phyloP scores from a whole-genome alignment of 2,797 vertebrate genomes.

The Chaenodraco wilsoni region DNA sequence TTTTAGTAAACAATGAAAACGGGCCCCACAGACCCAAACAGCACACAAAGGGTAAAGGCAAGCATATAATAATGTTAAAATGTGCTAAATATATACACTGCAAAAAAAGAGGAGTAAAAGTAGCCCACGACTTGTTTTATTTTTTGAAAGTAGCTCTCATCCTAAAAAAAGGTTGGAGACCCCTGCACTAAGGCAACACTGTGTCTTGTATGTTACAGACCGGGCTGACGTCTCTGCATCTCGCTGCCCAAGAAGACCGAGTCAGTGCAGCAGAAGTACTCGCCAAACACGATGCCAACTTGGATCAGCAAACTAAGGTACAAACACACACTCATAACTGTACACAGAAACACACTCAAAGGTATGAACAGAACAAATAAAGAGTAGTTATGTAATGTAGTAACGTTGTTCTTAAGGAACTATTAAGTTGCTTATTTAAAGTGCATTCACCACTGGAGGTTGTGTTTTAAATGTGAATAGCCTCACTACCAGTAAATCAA shows the following conservation, averaged over 20 bases:
- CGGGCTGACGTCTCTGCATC: conserved; percentile 92
- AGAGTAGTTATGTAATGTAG: background rate
- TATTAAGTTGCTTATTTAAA: background rate
- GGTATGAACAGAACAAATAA: background rate
- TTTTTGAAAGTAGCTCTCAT: no score
- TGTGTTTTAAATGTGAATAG: background rate
- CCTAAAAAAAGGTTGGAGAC: no score
- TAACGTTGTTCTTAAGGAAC: background rate
- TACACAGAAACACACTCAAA: conserved; percentile 3
- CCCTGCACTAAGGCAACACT: background rate
- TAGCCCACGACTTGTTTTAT: no score
- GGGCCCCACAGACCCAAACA: background rate
- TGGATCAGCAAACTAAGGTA: conserved; percentile 97
- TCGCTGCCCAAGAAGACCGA: conserved; percentile 95
- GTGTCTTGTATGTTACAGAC: conserved; percentile 79
- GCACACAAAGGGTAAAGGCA: no score
- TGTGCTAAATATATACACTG: no score
- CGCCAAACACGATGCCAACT: conserved; percentile 88
- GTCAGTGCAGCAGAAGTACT: conserved; percentile 92
- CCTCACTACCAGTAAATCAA: background rate
- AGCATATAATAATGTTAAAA: no score
- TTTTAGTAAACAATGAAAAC: no score
- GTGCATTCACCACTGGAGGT: background rate
- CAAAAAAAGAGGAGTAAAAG: no score
- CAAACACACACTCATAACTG: conserved; percentile 16